Base-by-base conservation (phyloP, 2,888 invertebrate genomes). In the Philaethria dido region DNA sequence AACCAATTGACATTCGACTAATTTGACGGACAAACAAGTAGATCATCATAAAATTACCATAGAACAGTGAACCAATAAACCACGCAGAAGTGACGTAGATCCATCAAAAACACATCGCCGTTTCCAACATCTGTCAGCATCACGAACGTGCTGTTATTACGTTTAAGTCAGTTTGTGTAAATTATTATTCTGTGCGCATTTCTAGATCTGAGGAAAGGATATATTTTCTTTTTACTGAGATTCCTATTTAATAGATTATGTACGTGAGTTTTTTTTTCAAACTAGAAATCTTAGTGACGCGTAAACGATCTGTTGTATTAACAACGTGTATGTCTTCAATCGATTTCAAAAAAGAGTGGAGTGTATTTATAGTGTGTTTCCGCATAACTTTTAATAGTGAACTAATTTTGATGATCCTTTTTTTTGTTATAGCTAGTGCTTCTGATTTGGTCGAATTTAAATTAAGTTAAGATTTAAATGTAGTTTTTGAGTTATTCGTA, bases 91-190 rank as follows among this genome's bases (percentile, higher is more conserved):
- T 57, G 57, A 25, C 57, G 42, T 29, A 60, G 18, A 60, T 60
- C 64, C 48, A 64, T 64, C 64, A 64, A 48, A 48, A 64, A 42
- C 57, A 39, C 45, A 64, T 64, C 20, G 47, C 18, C 60, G 44
- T 60, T 45, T 14, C n/a, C 3, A 48, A 16, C 64, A 64, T 64
- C 57, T 64, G 64, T 57, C 57, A 57, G 42, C 39, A 52, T 62
- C 50, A 29, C 57, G 45, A 16, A 64, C 39, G 64, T 64, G 39
- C 36, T 47, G 45, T 59, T 48, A 64, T 63, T 47, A 29, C n/a
- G 14, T 39, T n/a, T 13, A 57, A 64, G 47, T 45, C 48, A 48
- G 39, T 64, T 57, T 64, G 47, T 29, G 16, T 57, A 22, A 47
- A 25, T 64, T 64, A 57, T 48, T 64, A 64, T 64, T 64, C 64